phyloP scores from a whole-genome alignment of 2,888 invertebrate genomes.

The Plemyria rubiginata region DNA sequence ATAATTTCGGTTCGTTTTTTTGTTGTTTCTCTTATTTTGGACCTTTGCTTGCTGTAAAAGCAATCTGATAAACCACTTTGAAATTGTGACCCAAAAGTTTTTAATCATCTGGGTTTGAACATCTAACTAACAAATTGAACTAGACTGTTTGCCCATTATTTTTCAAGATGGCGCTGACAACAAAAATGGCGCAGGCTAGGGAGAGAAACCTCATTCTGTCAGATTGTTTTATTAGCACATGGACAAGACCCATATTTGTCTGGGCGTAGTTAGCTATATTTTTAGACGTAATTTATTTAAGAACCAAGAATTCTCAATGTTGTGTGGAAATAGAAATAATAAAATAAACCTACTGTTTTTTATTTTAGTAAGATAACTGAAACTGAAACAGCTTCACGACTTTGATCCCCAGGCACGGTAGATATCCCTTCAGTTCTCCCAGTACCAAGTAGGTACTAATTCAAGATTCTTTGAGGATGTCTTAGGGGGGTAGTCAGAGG shows the following conservation, averaged over 20 bases:
- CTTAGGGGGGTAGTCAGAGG: too few species aligned
- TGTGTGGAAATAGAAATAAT: slow-evolving; percentile 62
- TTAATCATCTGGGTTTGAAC: background rate
- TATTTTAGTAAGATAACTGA: too few species aligned
- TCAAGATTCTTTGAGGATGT: too few species aligned
- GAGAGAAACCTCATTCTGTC: background rate
- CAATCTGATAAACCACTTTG: slow-evolving; percentile 1
- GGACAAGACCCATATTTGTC: slow-evolving; percentile 9
- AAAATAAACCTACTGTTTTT: slow-evolving; percentile 34
- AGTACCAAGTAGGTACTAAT: too few species aligned
- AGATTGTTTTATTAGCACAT: slow-evolving; percentile 10
- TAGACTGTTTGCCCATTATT: background rate
- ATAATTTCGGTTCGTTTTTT: slow-evolving; percentile 39
- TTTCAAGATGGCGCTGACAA: background rate
- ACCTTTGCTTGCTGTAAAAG: background rate
- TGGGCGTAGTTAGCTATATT: slow-evolving; percentile 42
- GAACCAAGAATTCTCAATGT: slow-evolving; percentile 57
- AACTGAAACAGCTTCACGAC: too few species aligned
- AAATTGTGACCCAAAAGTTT: background rate
- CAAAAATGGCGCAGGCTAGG: background rate
- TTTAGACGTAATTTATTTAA: slow-evolving; percentile 59
- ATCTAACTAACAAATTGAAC: background rate
- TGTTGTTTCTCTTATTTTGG: slow-evolving; percentile 24
- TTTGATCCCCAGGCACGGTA: too few species aligned
- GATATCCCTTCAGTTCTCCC: too few species aligned